Percentiles rank a stretch among this genome's conserved stretches.
These are phyloP conservation scores for Myotis myotis DNA, from an alignment of 2,797 vertebrate species.

Conservation along the genomic window DNA sequence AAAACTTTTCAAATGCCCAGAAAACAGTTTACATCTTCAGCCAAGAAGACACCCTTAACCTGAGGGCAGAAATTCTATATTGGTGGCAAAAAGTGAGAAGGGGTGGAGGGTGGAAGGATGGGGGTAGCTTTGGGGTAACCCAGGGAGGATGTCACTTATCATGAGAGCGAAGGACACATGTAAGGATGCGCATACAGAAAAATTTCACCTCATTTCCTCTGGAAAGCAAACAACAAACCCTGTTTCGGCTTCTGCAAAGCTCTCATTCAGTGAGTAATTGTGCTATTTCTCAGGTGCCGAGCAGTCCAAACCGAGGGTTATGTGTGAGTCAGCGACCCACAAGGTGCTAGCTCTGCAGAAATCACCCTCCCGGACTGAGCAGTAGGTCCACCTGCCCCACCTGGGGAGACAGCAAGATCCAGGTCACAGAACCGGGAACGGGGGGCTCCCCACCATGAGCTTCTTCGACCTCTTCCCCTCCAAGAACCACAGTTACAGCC, in stretches of 20 bases:
- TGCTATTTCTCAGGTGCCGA: fast-evolving
- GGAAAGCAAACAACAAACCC: background rate
- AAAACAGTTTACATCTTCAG: background rate
- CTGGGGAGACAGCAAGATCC: background rate
- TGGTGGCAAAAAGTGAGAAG: background rate
- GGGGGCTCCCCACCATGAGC: fast-evolving
- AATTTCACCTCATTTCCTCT: fast-evolving
- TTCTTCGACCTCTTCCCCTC: background rate
- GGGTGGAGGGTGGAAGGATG: no score
- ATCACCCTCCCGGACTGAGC: fast-evolving
- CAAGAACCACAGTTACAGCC: no score
- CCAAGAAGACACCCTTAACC: background rate
- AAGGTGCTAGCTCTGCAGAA: background rate
- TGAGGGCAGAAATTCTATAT: background rate
- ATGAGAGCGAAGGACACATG: fast-evolving
- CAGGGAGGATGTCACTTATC: fast-evolving
- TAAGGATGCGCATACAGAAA: background rate
- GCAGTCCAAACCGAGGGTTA: fast-evolving
- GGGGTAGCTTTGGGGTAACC: no score
- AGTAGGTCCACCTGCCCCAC: no score
- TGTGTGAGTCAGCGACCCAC: background rate
- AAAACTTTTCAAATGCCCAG: fast-evolving
- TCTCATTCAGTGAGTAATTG: background rate
- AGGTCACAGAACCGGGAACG: background rate
- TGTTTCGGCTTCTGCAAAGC: background rate